phyloP scores from a whole-genome alignment of 2,888 invertebrate species.

The Drosophila incognita region DNA sequence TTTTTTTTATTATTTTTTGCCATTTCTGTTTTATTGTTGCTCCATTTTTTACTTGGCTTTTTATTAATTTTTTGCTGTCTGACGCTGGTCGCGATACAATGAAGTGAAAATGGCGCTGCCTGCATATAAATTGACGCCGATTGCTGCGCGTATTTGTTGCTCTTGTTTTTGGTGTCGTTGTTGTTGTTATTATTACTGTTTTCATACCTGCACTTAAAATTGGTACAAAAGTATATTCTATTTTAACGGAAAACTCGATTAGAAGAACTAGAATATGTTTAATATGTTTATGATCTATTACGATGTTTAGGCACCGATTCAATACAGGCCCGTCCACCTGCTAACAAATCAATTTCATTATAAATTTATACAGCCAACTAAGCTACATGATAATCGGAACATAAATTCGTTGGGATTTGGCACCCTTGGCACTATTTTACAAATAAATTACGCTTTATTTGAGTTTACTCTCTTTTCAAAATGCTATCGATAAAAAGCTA shows the following conservation, averaged over 20 bases:
- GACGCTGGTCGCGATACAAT: constrained; percentile 80
- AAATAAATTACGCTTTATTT: background rate
- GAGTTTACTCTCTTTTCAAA: background rate
- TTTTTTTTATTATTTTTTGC: constrained; percentile 46
- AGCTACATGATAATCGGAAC: background rate
- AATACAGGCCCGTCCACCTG: background rate
- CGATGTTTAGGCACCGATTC: background rate
- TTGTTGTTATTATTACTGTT: constrained; percentile 22
- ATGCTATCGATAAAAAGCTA: background rate
- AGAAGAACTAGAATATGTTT: background rate
- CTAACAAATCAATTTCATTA: background rate
- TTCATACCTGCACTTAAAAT: constrained; percentile 21
- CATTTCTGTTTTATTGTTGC: constrained; percentile 79
- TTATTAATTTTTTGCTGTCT: constrained; percentile 81
- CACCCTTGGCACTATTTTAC: background rate
- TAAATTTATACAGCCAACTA: background rate
- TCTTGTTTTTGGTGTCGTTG: constrained; percentile 26
- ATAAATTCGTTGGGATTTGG: too few relatives aligned
- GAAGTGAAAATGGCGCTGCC: constrained; percentile 80
- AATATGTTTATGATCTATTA: background rate
- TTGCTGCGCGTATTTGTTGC: constrained; percentile 56
- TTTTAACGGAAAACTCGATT: background rate
- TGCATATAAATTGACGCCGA: constrained; percentile 82
- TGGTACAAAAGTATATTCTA: constrained; percentile 12
- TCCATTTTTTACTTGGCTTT: constrained; percentile 76